Percentiles rank a stretch among this genome's conserved stretches.
Conservation (phyloP, 2,797 vertebrate species). For the Merluccius polli region DNA sequence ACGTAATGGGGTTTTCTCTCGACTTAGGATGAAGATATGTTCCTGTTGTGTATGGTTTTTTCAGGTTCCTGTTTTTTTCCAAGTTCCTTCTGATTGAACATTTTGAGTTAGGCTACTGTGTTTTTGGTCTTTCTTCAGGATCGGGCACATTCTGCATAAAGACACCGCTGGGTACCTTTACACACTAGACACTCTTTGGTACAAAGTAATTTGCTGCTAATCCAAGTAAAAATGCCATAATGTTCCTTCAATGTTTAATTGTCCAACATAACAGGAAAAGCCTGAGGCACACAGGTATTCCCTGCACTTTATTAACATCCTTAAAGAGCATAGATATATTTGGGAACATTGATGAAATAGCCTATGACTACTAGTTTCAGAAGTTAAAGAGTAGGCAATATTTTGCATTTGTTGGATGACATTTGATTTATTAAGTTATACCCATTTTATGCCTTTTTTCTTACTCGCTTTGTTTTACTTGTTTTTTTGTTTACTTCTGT, state of each 20-base stretch:
- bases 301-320: background rate
- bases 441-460: background rate
- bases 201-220: background rate
- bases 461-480: background rate
- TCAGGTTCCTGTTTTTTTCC: no score
- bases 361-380: background rate
- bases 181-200: background rate
- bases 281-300: background rate
- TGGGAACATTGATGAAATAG: no score
- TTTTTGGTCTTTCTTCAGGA: background rate
- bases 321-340: background rate
- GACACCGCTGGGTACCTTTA: background rate
- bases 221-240: background rate
- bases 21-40: background rate
- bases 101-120: no score
- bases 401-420: background rate
- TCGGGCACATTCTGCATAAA: background rate
- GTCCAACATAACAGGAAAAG: background rate
- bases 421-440: background rate
- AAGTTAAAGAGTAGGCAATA: background rate
- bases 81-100: no score
- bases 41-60: no score
- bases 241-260: background rate
- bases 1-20: no score
- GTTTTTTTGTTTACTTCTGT: background rate